Evolutionary conservation across 2,113 vertebrate species (phyloP), one percentile per base, ranked within the genome.

Genomic region (Merops nubicus): DNA sequence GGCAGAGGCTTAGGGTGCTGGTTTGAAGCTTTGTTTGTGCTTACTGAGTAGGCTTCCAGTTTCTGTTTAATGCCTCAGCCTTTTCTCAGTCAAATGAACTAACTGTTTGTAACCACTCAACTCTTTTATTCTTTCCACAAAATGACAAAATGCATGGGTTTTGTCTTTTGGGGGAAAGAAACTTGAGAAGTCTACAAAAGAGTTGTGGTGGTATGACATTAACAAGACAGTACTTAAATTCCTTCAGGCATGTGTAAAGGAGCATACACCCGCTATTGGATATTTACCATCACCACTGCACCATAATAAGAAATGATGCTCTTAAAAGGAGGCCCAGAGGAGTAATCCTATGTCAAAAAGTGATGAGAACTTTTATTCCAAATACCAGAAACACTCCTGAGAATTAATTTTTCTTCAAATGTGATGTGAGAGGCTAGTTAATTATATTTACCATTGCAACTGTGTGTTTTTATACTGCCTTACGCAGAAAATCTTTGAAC

Each of bases 321-420:
- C 54, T 69, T 29, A 85, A 91, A 89, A 93, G 45, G 57, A 96
- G 60, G 8, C 91, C 51, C 90, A 83, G 56, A 92, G 85, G 91
- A 90, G 45, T 91, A 92, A 96, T 97, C 28, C 8, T 11, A 43
- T 23, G 47, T 89, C 75, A 93, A 78, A 95, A 95, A 93, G 16
- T 54, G 85, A 89, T 80, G 40, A 94, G 74, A 95, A 90, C 34
- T 93, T 59, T 85, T 85, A 85, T 60, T 94, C 54, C 33, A 96
- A 96, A 95, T 88, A 79, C 80, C 85, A 96, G 63, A 81, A 91
- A 86, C 13, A 65, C 87, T 50, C 77, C 88, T 76, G 88, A 94
- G 92, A 90, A 40, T 40, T 95, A 69, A 15, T 92, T 93, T 93
- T 94, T 75, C 43, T 54, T 90, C 42, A 67, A 87, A 8, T 51